Conservation (phyloP, 2,888 invertebrate species). For the Agrilus mali region DNA sequence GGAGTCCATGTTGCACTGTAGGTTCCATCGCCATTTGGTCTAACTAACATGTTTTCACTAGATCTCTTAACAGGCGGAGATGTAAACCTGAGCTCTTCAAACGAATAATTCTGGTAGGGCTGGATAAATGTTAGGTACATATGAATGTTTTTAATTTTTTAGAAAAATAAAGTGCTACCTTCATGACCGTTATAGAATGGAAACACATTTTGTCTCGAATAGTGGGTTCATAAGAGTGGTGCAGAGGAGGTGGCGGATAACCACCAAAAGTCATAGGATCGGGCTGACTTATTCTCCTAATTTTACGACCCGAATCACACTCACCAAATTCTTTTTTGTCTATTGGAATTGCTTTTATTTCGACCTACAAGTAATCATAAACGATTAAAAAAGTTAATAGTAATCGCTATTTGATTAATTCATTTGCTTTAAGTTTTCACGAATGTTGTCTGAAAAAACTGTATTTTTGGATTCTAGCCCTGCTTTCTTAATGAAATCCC, state of each 20-base stretch:
- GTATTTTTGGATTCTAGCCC: no score
- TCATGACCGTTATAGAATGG: conserved; percentile 92
- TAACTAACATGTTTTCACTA: conserved; percentile 70
- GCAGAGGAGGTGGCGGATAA: conserved; percentile 49
- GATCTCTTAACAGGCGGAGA: conserved; percentile 55
- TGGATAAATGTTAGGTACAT: conserved; percentile 27
- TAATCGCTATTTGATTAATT: background rate
- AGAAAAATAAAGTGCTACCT: conserved; percentile 37
- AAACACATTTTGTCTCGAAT: conserved; percentile 85
- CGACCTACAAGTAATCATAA: conserved; percentile 36
- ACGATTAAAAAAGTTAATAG: conserved; percentile 10
- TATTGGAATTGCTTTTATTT: conserved; percentile 60
- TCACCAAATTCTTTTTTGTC: conserved; percentile 52
- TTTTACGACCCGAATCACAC: conserved; percentile 45
- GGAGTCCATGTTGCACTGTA: conserved; percentile 88
- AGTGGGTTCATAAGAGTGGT: conserved; percentile 71
- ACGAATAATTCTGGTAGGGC: conserved; percentile 83
- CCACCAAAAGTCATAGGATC: conserved; percentile 51
- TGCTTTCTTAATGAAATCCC: no score
- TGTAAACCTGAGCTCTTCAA: conserved; percentile 78
- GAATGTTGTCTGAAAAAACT: no score
- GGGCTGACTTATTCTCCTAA: conserved; percentile 40
- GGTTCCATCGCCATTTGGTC: conserved; percentile 65
- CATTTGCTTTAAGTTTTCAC: no score
- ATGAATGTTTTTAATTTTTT: background rate